Conservation (phyloP, 2,797 vertebrate genomes). For the Vireo griseus region DNA sequence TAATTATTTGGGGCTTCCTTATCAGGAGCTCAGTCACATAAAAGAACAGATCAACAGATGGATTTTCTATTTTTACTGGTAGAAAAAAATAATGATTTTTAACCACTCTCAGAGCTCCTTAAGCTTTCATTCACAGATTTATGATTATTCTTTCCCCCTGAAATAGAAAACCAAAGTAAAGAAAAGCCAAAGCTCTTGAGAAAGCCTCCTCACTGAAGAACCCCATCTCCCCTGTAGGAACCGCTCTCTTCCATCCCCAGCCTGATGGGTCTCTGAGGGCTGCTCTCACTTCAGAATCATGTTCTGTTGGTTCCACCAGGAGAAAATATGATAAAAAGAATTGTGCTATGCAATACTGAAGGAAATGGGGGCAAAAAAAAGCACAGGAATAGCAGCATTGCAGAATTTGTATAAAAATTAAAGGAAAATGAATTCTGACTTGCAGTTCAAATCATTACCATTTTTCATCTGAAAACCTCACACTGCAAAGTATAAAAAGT, state of each 20-base stretch:
- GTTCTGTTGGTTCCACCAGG: background rate
- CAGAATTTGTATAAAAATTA: background rate
- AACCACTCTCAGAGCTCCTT: background rate
- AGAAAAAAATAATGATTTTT: background rate
- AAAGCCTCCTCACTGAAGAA: background rate
- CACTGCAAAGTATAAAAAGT: background rate
- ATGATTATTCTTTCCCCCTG: background rate
- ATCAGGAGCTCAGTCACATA: background rate
- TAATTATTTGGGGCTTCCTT: background rate
- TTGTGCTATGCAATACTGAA: background rate
- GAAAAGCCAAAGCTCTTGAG: background rate
- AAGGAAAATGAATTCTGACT: background rate
- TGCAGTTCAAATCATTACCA: background rate
- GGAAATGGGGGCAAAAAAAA: background rate
- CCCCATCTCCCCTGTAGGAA: background rate
- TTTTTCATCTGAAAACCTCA: background rate
- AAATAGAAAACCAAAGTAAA: background rate
- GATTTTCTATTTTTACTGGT: background rate
- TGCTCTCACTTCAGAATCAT: background rate
- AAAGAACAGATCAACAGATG: background rate
- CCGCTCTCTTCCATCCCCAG: background rate
- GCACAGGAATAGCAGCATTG: background rate
- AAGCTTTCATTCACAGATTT: background rate
- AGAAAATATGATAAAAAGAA: background rate
- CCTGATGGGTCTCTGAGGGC: fast-evolving